These are phyloP conservation scores for Gymnoscopelus braueri DNA, from an alignment of 2,797 vertebrate genomes.

Conservation along the genomic window DNA sequence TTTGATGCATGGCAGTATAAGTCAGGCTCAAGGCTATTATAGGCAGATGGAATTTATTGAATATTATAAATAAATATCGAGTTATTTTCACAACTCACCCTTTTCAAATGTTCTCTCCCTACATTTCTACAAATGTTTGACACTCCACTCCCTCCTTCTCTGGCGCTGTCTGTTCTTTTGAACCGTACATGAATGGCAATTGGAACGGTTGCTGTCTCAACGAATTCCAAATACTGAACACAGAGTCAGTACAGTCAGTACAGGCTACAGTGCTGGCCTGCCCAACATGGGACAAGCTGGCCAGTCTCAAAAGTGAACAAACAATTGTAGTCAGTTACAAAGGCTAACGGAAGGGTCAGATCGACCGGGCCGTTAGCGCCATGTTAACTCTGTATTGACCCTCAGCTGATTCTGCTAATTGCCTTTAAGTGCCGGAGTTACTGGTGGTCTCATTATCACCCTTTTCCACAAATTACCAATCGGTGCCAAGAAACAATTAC, in stretches of 20 bases:
- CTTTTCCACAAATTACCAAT: conserved; percentile 75
- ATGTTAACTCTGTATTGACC: conserved; percentile 65
- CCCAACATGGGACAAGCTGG: background rate
- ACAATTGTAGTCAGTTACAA: background rate
- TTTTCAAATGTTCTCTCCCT: background rate
- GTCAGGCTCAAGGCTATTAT: too few species aligned
- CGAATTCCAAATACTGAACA: too few species aligned
- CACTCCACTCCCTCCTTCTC: too few species aligned
- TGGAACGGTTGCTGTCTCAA: too few species aligned
- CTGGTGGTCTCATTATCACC: conserved; percentile 73
- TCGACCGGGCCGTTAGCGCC: conserved; percentile 42
- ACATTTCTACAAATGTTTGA: too few species aligned
- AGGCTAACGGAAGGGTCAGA: conserved; percentile 34
- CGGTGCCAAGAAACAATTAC: conserved; percentile 74
- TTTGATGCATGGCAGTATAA: too few species aligned
- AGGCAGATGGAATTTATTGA: too few species aligned
- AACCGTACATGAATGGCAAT: too few species aligned
- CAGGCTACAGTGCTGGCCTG: too few species aligned
- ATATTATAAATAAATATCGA: too few species aligned
- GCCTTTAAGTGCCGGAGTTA: conserved; percentile 73
- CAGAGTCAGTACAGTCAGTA: too few species aligned
- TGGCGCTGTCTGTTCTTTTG: too few species aligned
- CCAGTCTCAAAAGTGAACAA: conserved; percentile 6
- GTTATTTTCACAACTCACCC: background rate
- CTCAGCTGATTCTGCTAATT: conserved; percentile 76